These are phyloP conservation scores for Drosophila mojavensis DNA, from an alignment of 1,140 invertebrate genomes.

Conservation along the genomic window DNA sequence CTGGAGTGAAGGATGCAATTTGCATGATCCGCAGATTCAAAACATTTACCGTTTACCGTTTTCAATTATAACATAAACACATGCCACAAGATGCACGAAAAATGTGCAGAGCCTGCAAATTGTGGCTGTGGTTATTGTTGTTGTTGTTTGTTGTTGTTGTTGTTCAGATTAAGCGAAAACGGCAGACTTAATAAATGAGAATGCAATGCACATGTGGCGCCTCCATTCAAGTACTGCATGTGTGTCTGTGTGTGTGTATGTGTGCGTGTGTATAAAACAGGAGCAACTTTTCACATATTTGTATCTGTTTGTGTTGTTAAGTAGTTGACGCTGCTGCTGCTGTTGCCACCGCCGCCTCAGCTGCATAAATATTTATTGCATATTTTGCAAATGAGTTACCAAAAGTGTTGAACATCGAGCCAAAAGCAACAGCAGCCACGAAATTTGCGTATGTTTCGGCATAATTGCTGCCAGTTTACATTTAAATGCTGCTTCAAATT, in stretches of 20 bases:
- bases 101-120: conserved; percentile 12
- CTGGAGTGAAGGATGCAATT: conserved; percentile 28
- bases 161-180: conserved; percentile 64
- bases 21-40: conserved; percentile 46
- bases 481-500: conserved; percentile 8
- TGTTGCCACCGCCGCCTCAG: conserved; percentile 44
- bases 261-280: conserved; percentile 11
- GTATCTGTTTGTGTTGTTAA: conserved; percentile 81
- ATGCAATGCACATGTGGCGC: conserved; percentile 55
- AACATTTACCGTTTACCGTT: conserved; percentile 43
- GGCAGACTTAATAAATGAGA: conserved; percentile 74
- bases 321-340: conserved; percentile 54
- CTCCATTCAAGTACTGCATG: conserved; percentile 48
- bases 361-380: conserved; percentile 82
- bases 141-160: conserved; percentile 40
- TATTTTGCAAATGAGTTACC: conserved; percentile 62
- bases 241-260: conserved; percentile 7
- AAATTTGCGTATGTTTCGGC: conserved; percentile 25
- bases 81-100: conserved; percentile 27
- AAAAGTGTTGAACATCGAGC: conserved; percentile 43
- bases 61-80: conserved; percentile 75
- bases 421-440: conserved; percentile 3
- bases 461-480: conserved; percentile 33
- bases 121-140: conserved; percentile 3
- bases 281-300: conserved; percentile 78